Conservation (phyloP, 2,888 invertebrate genomes). For the Chaetogeoica ovagalla region DNA sequence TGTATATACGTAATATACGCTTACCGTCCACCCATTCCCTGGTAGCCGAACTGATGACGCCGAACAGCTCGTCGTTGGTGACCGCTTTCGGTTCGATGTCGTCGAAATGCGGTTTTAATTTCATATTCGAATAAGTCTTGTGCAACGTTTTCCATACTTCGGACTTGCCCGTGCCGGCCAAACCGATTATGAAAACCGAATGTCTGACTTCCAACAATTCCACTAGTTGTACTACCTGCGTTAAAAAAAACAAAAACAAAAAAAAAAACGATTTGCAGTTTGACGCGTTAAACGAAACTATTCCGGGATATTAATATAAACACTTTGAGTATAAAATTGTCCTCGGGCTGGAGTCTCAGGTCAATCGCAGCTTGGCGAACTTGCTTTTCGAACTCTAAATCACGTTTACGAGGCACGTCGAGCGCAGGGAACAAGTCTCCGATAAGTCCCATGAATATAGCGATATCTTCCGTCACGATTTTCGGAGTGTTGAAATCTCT, state of each 20-base stretch:
- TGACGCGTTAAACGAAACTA: neutral
- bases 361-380: slow-evolving; percentile 78
- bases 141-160: slow-evolving; percentile 90
- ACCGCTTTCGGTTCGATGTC: slow-evolving; percentile 96
- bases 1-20: neutral
- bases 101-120: slow-evolving; percentile 79
- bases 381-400: slow-evolving; percentile 79
- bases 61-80: slow-evolving; percentile 92
- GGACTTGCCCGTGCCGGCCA: slow-evolving; percentile 88
- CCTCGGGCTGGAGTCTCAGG: slow-evolving; percentile 85
- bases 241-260: slow-evolving; percentile 54
- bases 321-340: slow-evolving; percentile 82
- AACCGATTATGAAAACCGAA: slow-evolving; percentile 85
- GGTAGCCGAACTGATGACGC: slow-evolving; percentile 89
- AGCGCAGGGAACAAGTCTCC: slow-evolving; percentile 90
- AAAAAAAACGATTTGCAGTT: slow-evolving; percentile 53
- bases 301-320: neutral
- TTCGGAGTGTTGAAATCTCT: slow-evolving; percentile 94
- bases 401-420: slow-evolving; percentile 86
- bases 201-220: slow-evolving; percentile 92
- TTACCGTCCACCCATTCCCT: slow-evolving; percentile 86
- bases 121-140: slow-evolving; percentile 79
- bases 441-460: slow-evolving; percentile 91
- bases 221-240: slow-evolving; percentile 83
- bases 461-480: slow-evolving; percentile 88